Evolutionary conservation across 30 jellyfish, hydroid and myxozoan species (phyloP), one percentile per base, ranked within the genome.

Genomic region (Haliclystus octoradiatus): DNA sequence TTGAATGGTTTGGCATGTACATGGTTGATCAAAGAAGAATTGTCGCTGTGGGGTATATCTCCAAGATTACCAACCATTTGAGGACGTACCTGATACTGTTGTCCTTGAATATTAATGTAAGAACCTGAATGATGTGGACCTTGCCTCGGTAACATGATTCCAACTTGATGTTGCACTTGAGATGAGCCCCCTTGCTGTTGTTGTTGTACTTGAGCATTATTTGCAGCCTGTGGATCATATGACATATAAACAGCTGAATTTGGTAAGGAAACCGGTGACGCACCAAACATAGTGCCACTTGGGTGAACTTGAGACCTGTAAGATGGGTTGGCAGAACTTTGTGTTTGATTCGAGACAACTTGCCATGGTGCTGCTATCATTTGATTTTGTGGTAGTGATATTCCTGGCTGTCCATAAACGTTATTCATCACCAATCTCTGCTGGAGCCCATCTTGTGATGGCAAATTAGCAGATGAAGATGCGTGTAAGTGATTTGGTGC

Each of bases 1-100:
- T 89, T 88, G 81, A 89, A 89, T 28, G 98, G 98, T 67, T 89
- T 89, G 15, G 98, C 98, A 62, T 89, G 67, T 26, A 89, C 98
- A 49, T 89, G 98, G 32, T 89, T 89, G 49, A 81, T 76, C 66
- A 89, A 53, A 72, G 80, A 95, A 0, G 98, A 81, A 52, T 84
- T 89, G 5, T 83, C 72, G 70, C 71, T 76, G 12, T 78, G 79
- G 50, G 53, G 28, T 60, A 71, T 24, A 31, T 80, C 83, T 33
- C 65, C 72, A 30, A 67, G 83, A 47, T 40, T 57, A 27, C 69
- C 69, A 26, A 57, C 26, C 69, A 15, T 12, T 4, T 57, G 69
- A 9, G 26, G 69, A 9, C 32, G 9, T 4, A 57, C 26, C 9
- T 5, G 69, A 57, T 57, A 15, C 32, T 57, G 69, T 15, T 15